Base-by-base conservation (phyloP, 2,797 vertebrate genomes). In the Cuniculus paca region DNA sequence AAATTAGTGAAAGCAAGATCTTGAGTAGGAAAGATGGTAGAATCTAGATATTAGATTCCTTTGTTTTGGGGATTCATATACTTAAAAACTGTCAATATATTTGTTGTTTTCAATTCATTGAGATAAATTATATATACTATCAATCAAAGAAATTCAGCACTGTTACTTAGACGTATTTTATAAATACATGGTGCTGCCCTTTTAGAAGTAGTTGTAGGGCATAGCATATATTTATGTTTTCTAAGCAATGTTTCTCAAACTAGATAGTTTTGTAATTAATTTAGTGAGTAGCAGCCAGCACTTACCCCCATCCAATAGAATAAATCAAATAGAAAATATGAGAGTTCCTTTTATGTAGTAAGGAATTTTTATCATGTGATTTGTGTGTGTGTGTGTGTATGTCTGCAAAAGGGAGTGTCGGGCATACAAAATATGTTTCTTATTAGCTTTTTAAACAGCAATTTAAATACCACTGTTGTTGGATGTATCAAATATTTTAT, bases 231-330 rank as follows among this genome's bases (percentile, higher is more conserved):
- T 68, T 91, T 91, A 34, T 88, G 78, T 81, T 94, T 97, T 93
- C 70, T 90, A 86, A 77, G 70, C 28, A 75, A 10, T 78, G 60
- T 63, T 95, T 92, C 79, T 90, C 36, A 92, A 60, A 85, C 70
- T 70, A 58, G 81, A 52, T 26, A 2, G 45, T 54, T 52, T 82
- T 74, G 7, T 45, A 78, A 74, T 82, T 94, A 85, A 74, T 60
- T 63, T 83, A 84, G 48, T 60, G 14, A 75, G 34, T 58, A 50
- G 22, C 22, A 52, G 68, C 86, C 28, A 58, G 22, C 14, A 65
- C 52, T 48, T 2, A 0, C 28, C 6, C 2, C 6, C 31, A 87
- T 39, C 78, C 63, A 72, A 54, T 63, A 56, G 10, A 79, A 56
- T 75, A 10, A 89, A 68, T 58, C 61, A 54, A 92, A 60, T n/a